Base-by-base conservation (phyloP, 2,113 vertebrate species). In the Bufo gargarizans region DNA sequence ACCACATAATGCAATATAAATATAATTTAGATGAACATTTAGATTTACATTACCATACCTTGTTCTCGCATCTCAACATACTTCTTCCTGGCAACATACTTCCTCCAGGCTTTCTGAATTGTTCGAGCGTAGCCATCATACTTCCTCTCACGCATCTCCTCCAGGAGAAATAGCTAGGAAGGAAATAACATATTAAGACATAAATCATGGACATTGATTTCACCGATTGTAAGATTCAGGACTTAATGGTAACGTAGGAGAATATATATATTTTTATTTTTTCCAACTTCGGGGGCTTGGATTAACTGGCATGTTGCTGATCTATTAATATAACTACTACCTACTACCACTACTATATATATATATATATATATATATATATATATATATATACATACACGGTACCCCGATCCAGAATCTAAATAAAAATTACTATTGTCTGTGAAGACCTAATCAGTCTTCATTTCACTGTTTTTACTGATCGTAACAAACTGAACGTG, bases 1-100 rank as follows among this genome's bases (percentile, higher is more conserved):
- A 20, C 61, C 2, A 20, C 19, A 33, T 22, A 69, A 3, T 22
- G n/a, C 11, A 12, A 71, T 71, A 33, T 2, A 67, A 74, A 58
- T 9, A 58, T 19, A 3, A 58, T 14, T 43, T 12, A 79, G 13
- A 56, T 58, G 33, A 33, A 1, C 33, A 33, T 13, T 72, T 53
- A 9, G 9, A 5, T 61, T 6, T 79, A 4, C 2, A 19, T 6
- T 69, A 55, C 4, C 13, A 89, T 95, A 99, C 98, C 98, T 95
- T 99, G 96, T 92, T 99, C 98, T 92, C 98, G 96, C 98, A 99
- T 99, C 91, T 99, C 97, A 74, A 99, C 98, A 0, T 98, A 99
- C 92, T 96, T 98, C 94, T 99, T 99, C 82, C 97, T 95, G 90
- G 97, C 97, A 0, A 91, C 55, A 0, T 97, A 97, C 55, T 97